Evolutionary conservation across 2,113 vertebrate genomes (phyloP).

Genomic region (Oryzias javanicus): DNA sequence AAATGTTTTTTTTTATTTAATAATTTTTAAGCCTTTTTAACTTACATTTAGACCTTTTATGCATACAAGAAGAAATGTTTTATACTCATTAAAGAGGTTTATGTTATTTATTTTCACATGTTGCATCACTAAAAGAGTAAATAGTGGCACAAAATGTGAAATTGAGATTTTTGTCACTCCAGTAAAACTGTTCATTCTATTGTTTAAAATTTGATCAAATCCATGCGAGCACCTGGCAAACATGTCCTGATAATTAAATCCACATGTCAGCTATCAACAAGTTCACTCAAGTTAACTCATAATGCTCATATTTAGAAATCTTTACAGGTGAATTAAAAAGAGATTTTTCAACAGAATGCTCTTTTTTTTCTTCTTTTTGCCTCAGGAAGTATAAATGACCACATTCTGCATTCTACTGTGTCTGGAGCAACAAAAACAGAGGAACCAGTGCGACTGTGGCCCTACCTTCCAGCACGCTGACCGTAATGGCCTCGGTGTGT

Average conservation of each 20-base stretch:
- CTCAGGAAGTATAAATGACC: neutral
- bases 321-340: neutral
- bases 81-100: no score
- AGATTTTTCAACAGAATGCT: constrained; percentile 5
- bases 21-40: no score
- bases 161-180: constrained; percentile 14
- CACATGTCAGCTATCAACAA: constrained; percentile 6
- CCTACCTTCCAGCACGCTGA: constrained; percentile 90
- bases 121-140: no score
- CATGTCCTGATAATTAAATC: constrained; percentile 1
- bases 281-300: constrained; percentile 2
- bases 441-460: neutral
- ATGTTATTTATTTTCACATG: no score
- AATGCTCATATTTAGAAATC: neutral
- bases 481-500: constrained; percentile 85
- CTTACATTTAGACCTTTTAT: no score
- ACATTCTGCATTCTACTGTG: neutral
- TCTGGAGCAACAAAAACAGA: neutral
- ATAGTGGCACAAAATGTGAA: no score
- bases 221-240: neutral
- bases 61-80: no score
- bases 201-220: constrained; percentile 21
- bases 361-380: neutral
- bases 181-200: constrained; percentile 26
- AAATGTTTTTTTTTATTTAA: no score